These are phyloP conservation scores for Amazona guildingii DNA, from an alignment of 2,113 vertebrate genomes.

Conservation along the genomic window DNA sequence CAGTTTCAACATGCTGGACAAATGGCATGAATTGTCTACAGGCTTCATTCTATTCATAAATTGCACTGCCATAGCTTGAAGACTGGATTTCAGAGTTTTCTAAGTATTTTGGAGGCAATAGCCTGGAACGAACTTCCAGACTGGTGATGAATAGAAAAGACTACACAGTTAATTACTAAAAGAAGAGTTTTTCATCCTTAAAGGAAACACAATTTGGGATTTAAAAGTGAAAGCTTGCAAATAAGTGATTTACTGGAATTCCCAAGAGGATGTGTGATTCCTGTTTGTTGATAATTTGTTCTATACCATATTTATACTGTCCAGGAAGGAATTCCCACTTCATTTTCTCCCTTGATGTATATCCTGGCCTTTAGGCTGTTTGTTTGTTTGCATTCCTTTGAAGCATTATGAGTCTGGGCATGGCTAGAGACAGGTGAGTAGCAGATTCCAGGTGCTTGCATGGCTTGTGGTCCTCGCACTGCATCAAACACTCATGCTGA, in stretches of 20 bases:
- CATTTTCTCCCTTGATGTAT: not conserved
- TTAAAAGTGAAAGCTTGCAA: not conserved
- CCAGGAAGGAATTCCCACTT: conserved; percentile 7
- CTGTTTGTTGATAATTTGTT: conserved; percentile 26
- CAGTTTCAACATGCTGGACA: not conserved
- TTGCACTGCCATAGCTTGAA: not conserved
- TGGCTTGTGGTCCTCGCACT: not conserved
- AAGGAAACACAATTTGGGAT: not conserved
- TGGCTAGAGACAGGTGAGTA: conserved; percentile 21
- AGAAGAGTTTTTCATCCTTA: not conserved
- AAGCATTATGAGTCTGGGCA: not conserved
- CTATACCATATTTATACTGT: not conserved
- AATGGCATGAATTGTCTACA: not conserved
- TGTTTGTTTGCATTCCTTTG: conserved; percentile 42
- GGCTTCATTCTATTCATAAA: not conserved
- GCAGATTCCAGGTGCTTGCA: not conserved
- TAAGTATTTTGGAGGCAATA: not conserved
- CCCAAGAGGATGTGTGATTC: not conserved
- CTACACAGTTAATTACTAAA: not conserved
- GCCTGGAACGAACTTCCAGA: not conserved
- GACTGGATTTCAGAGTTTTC: not conserved
- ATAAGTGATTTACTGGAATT: not conserved
- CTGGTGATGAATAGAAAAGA: not conserved
- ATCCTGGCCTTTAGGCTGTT: not conserved
- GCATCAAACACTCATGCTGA: fast-evolving